Conservation (phyloP, 2,113 vertebrate genomes). For the Chlamydotis undulata region DNA sequence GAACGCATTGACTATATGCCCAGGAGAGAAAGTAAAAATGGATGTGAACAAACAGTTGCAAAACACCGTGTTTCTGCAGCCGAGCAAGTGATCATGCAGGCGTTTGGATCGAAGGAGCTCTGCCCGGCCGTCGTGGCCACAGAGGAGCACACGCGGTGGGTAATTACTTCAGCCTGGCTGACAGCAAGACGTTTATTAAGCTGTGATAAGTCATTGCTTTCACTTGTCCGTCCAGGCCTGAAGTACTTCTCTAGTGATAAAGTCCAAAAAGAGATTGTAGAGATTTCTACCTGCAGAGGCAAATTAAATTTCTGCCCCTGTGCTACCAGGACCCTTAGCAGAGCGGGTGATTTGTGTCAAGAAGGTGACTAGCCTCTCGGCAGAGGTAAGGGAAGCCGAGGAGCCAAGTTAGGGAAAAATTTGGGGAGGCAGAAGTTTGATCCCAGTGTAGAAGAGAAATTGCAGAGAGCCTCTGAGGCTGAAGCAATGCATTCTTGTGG, state of each 20-base stretch:
- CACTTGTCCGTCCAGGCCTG: neutral
- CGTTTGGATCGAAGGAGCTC: neutral
- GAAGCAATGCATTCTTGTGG: neutral
- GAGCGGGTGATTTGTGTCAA: neutral
- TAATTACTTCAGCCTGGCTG: neutral
- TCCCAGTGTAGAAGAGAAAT: neutral
- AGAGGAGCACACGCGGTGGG: neutral
- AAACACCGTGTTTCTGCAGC: neutral
- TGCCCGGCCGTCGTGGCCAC: accelerated
- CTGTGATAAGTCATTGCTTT: neutral
- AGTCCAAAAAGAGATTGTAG: neutral
- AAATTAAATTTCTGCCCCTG: neutral
- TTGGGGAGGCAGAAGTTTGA: neutral
- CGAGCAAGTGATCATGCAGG: accelerated
- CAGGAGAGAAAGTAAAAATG: neutral
- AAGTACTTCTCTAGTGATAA: neutral
- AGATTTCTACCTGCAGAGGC: neutral
- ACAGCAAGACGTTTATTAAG: neutral
- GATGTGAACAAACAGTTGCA: neutral
- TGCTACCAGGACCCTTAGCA: neutral
- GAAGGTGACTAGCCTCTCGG: neutral
- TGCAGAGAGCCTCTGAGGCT: neutral
- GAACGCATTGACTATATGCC: neutral
- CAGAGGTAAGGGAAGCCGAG: neutral
- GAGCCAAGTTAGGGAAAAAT: neutral